Base-by-base conservation (phyloP, 2,888 invertebrate genomes). In the Eupithecia dodoneata region DNA sequence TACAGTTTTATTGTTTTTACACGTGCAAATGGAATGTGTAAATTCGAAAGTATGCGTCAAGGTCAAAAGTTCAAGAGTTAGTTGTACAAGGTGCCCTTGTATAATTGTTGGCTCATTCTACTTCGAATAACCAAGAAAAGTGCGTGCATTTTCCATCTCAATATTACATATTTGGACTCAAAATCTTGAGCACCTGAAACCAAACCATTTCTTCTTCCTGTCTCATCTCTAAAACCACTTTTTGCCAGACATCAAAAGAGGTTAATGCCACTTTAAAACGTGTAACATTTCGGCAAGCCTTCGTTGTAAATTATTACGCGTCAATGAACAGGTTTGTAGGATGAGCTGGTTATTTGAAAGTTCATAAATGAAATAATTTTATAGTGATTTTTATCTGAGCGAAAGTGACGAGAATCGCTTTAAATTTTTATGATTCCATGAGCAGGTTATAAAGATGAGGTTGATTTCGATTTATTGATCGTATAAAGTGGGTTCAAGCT, bases 171-270 rank as follows among this genome's bases (percentile, higher is more conserved):
- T 15, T 42, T 59, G 30, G 42, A 41, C 42, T 66, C 45, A 70
- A 70, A 70, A 12, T 70, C 30, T 70, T 45, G 18, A 30, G 18
- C 47, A 70, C 18, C 18, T 49, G 30, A 79, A 71, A 3, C 18
- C 13, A 75, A 78, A 82, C 80, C 79, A 76, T 81, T 80, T n/a
- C 78, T 4, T 72, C 77, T 79, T 80, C 81, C 81, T 76, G 80
- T 69, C 77, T 75, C 78, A 77, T 6, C 41, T 66, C 65, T 78
- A 74, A 78, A 82, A 80, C 81, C 80, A 76, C 78, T 79, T 83
- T 83, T 82, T 84, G 80, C 65, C 70, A 6, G 10, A n/a, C 49
- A n/a, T 65, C 70, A 71, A 70, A 65, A 47, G 45, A 73, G 75
- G 74, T 66, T 77, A 72, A 59, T 55, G 66, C 76, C 49, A 66